Evolutionary conservation across 2,888 invertebrate species (phyloP).

Genomic region (Himalopsyche kuldschensis): DNA sequence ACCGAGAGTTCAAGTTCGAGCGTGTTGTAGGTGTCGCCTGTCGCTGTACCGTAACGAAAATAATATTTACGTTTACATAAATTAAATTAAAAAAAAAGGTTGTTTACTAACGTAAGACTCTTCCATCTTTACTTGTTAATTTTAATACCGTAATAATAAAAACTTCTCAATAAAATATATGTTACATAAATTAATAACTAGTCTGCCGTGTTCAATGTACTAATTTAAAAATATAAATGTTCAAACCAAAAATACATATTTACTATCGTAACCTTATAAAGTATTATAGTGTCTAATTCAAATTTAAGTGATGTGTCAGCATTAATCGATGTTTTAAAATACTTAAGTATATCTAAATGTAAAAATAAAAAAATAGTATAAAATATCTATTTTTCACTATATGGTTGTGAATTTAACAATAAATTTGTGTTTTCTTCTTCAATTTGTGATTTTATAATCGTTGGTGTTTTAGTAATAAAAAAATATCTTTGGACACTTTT

Average conservation of each 20-base stretch:
- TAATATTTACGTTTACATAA: neutral
- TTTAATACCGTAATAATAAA: conserved; percentile 8
- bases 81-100: conserved; percentile 1
- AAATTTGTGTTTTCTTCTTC: neutral
- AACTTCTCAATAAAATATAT: neutral
- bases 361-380: neutral
- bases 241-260: neutral
- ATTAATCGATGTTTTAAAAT: conserved; percentile 9
- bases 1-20: neutral
- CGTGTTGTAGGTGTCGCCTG: neutral
- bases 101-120: conserved; percentile 3
- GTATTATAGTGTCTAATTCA: conserved; percentile 5
- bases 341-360: neutral
- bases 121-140: conserved; percentile 7
- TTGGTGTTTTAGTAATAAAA: neutral
- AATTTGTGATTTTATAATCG: neutral
- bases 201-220: conserved; percentile 32
- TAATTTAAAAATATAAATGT: conserved; percentile 7
- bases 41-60: neutral
- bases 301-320: conserved; percentile 13
- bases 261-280: neutral
- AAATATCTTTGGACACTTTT: neutral
- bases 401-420: neutral
- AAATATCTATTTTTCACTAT: neutral
- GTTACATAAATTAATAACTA: conserved; percentile 12